Evolutionary conservation across 1,140 invertebrate genomes (phyloP).

Genomic region (Parapsyche elsis): DNA sequence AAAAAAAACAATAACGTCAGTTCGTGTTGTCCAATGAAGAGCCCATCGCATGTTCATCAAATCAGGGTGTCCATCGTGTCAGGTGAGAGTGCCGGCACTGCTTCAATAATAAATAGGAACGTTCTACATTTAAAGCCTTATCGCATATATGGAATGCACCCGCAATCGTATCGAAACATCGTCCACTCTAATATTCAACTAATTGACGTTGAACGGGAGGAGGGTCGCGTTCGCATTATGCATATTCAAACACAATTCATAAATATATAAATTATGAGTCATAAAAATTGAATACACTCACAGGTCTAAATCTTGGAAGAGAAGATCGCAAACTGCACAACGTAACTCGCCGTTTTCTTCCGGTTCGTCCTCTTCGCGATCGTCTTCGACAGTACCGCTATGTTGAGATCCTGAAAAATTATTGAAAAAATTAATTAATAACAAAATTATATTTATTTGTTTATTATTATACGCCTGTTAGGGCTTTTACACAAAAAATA

Average conservation of each 20-base stretch:
- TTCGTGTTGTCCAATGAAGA: constrained; percentile 38
- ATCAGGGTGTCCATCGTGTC: constrained; percentile 44
- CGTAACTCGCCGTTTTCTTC: constrained; percentile 72
- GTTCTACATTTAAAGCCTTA: constrained; percentile 36
- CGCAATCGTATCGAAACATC: constrained; percentile 39
- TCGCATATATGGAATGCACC: constrained; percentile 38
- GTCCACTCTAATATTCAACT: constrained; percentile 24
- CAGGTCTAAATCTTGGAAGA: constrained; percentile 77
- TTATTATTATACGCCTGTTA: no score
- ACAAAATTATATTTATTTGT: no score
- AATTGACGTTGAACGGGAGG: not conserved
- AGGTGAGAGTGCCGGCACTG: constrained; percentile 24
- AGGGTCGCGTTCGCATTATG: not conserved
- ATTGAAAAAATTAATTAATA: no score
- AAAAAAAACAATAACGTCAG: not conserved
- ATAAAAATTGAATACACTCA: constrained; percentile 66
- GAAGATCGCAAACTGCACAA: constrained; percentile 78
- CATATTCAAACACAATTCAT: constrained; percentile 40
- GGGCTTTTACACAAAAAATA: no score
- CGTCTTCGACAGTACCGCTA: constrained; percentile 73
- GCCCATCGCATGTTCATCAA: constrained; percentile 42
- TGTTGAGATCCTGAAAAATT: constrained; percentile 71
- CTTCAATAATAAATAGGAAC: constrained; percentile 46
- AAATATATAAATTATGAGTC: constrained; percentile 9
- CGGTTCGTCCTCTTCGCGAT: constrained; percentile 69